Evolutionary conservation across 2,888 invertebrate species (phyloP).

Genomic region (Rhingia campestris): DNA sequence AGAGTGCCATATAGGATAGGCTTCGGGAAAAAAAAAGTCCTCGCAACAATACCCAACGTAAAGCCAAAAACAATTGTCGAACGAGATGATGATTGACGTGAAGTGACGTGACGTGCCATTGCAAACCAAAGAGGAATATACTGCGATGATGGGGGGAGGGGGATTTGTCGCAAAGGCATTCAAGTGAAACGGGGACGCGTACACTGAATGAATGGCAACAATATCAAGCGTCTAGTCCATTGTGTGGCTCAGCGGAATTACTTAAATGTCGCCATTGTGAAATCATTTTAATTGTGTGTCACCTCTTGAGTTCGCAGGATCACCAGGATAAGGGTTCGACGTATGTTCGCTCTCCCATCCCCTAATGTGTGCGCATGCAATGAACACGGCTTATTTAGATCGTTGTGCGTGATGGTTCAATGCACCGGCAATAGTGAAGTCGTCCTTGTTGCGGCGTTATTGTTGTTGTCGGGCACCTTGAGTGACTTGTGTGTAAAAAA

Average conservation of each 20-base stretch:
- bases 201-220: slow-evolving; percentile 69
- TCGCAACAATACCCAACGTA: slow-evolving; percentile 1
- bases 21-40: background rate
- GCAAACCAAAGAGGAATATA: slow-evolving; percentile 55
- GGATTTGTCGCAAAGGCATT: slow-evolving; percentile 66
- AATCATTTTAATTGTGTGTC: slow-evolving; percentile 72
- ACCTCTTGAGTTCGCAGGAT: slow-evolving; percentile 65
- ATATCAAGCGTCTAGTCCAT: slow-evolving; percentile 62
- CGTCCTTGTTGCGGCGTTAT: slow-evolving; percentile 19
- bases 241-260: slow-evolving; percentile 65
- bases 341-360: slow-evolving; percentile 6
- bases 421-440: slow-evolving; percentile 16
- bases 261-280: slow-evolving; percentile 72
- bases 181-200: slow-evolving; percentile 51
- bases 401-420: slow-evolving; percentile 61
- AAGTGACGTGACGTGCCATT: slow-evolving; percentile 73
- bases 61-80: slow-evolving; percentile 65
- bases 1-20: background rate
- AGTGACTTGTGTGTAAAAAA: slow-evolving; percentile 57
- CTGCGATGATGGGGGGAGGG: slow-evolving; percentile 22
- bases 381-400: slow-evolving; percentile 65
- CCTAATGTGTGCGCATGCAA: slow-evolving; percentile 42
- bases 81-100: slow-evolving; percentile 72
- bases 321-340: slow-evolving; percentile 56
- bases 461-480: slow-evolving; percentile 45